Conservation (phyloP, 2,113 vertebrate species). For the Herpailurus yagouaroundi region DNA sequence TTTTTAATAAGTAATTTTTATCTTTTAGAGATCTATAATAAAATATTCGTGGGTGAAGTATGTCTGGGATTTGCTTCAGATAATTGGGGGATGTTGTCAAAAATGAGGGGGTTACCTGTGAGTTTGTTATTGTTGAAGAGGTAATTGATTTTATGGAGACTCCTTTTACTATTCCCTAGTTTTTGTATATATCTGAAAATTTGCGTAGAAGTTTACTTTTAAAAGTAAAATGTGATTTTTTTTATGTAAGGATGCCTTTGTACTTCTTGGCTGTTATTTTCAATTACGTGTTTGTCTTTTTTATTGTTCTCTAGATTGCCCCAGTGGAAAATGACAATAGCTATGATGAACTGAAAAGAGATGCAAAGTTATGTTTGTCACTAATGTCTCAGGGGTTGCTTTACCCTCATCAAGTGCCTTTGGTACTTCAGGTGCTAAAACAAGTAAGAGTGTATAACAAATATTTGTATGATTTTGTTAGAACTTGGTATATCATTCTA, state of each 20-base stretch:
- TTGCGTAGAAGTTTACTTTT: neutral
- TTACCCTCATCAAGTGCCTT: conserved; percentile 95
- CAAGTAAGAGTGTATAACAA: conserved; percentile 87
- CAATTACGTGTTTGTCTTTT: neutral
- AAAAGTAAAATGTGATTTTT: neutral
- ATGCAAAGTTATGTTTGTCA: conserved; percentile 96
- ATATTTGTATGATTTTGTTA: neutral
- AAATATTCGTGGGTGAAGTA: neutral
- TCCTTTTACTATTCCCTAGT: neutral
- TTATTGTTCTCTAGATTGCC: conserved; percentile 89
- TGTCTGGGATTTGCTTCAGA: neutral
- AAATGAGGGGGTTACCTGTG: neutral
- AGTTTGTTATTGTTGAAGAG: neutral
- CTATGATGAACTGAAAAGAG: conserved; percentile 98
- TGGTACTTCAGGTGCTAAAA: conserved; percentile 94
- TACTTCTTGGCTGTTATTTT: neutral
- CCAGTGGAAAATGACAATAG: conserved; percentile 98
- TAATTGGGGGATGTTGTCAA: neutral
- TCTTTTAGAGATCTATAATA: neutral
- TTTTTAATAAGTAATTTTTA: neutral
- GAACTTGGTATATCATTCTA: neutral
- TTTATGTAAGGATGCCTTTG: neutral
- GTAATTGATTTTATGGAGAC: neutral
- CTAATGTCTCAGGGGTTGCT: conserved; percentile 98
- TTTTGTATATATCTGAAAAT: neutral